Percentiles rank a stretch among this genome's conserved stretches.
phyloP scores from a whole-genome alignment of 2,113 vertebrate genomes.

The Halcyon malimbica region DNA sequence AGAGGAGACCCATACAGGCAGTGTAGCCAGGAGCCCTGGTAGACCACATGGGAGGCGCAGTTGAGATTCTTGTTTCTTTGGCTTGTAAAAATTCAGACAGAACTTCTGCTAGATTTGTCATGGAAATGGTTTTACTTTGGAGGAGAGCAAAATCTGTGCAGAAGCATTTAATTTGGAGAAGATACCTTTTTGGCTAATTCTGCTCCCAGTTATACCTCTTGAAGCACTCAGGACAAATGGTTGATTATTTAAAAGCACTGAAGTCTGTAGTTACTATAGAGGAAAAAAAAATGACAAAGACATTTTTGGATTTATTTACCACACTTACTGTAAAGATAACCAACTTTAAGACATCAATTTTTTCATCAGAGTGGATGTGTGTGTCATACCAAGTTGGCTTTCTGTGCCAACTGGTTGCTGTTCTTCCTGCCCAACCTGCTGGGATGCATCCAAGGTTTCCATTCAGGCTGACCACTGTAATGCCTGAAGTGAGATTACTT shows the following conservation, averaged over 20 bases:
- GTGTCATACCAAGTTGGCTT: not conserved
- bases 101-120: not conserved
- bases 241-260: not conserved
- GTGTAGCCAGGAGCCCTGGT: not conserved
- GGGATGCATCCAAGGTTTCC: not conserved
- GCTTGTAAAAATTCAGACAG: not conserved
- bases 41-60: not conserved
- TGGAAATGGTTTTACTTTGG: not conserved
- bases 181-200: not conserved
- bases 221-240: not conserved
- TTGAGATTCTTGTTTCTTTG: not conserved
- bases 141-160: not conserved
- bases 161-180: not conserved
- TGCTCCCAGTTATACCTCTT: not conserved
- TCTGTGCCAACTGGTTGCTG: not conserved
- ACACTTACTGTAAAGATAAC: not conserved
- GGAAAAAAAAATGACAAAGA: not conserved
- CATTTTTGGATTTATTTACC: not conserved
- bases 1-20: fast-evolving
- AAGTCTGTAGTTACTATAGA: not conserved
- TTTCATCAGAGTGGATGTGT: not conserved
- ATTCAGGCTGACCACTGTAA: not conserved
- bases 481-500: not conserved
- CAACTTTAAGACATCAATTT: not conserved
- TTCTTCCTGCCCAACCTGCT: not conserved